Base-by-base conservation (phyloP, 2,113 vertebrate species). In the Camarhynchus parvulus region DNA sequence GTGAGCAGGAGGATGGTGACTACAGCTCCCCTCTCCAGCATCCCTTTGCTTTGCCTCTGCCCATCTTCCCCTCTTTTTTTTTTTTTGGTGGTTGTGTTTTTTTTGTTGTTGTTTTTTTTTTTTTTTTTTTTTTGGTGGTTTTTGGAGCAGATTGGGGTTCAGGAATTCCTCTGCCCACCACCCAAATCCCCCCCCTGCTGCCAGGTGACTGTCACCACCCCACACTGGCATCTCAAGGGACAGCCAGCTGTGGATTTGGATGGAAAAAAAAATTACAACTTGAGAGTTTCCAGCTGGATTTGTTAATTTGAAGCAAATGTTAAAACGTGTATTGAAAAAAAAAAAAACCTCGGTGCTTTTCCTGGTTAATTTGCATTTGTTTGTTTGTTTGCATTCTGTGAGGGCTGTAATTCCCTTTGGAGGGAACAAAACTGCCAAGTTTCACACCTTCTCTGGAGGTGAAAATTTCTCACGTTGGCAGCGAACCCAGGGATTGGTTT, bases 401-500 rank as follows among this genome's bases (percentile, higher is more conserved):
- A 73, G 83, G 88, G n/a, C 81, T 86, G 80, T 88, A 67, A 96
- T 96, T 96, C 95, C 95, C 94, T 59, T 88, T 2, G 62, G 92
- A 86, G 81, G 81, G 92, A 89, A 86, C 46, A 81, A 80, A 92
- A 93, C 89, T 74, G 94, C 86, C 91, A 90, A 97, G 84, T 97
- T 97, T 97, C 97, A 97, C 97, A 96, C 97, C 87, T 97, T 95
- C 4, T 8, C 62, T 28, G 94, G 85, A 97, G 90, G 97, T 96
- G 97, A 97, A 94, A 97, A 97, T 97, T 97, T 96, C 93, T 96
- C 95, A 88, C 17, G 15, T 96, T 64, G 50, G 62, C 68, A 68
- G 87, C 72, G 74, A 97, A 89, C 67, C 87, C 74, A 22, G 2
- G 3, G 95, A 95, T 92, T 78, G 90, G 85, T 88, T 30, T 91